Base-by-base conservation (phyloP, 2,888 invertebrate species). In the Margaritifera margaritifera region DNA sequence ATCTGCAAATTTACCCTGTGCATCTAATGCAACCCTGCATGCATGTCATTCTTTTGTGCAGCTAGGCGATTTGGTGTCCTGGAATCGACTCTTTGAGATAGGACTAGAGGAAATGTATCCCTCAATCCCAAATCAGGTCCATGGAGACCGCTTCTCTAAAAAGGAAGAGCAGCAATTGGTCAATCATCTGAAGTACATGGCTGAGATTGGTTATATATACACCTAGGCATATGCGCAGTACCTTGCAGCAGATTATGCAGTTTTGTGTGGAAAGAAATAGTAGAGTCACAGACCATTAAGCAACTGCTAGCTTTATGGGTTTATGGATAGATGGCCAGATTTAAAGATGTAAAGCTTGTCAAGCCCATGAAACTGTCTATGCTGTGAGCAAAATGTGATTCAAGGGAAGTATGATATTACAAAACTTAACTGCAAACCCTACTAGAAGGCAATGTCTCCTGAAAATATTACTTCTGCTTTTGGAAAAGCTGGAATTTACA, bases 381-480 rank as follows among this genome's bases (percentile, higher is more conserved):
- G 42, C 42, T 42, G 2, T 42, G 42, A 42, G 42, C 42, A 11
- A 42, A 42, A 42, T 31, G 31, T 3, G 31, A 31, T 11, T 31
- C 11, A 31, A 31, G 31, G 8, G 24, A 62, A 62, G 50, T 64
- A 69, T 27, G 55, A 69, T 22, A 56, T 56, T 56, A 51, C 57
- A 4, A 50, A 60, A 53, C 56, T 65, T n/a, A 64, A 52, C 20
- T 51, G 51, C 64, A 59, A 62, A 25, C 57, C 65, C n/a, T 62
- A 68, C 51, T 22, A 54, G 8, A 62, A 56, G 25, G 55, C 61
- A 19, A 55, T 65, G 55, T 64, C 69, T 5, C 25, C 65, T 27
- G 55, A 69, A 60, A 64, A 64, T 31, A 27, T 68, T 22, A 60
- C 64, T n/a, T 54, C 61, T 20, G 25, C 69, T 24, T 65, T 65